Percentiles rank a stretch among this genome's conserved stretches.
Conservation (phyloP, 1,140 invertebrate genomes). For the Centruroides sculpturatus region DNA sequence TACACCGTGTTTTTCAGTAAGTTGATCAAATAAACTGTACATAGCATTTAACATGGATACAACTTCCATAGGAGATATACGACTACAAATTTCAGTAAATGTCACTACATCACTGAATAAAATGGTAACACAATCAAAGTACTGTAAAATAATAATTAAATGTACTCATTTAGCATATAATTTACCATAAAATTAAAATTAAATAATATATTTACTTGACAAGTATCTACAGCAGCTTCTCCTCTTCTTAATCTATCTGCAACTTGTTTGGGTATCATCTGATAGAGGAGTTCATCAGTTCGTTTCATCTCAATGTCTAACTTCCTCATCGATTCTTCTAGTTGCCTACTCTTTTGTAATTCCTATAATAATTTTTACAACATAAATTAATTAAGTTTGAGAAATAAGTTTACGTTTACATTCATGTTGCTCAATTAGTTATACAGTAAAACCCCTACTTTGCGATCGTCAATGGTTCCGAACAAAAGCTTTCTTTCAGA, state of each 20-base stretch:
- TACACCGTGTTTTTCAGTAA: constrained; percentile 79
- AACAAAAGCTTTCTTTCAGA: no score
- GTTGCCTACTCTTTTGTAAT: constrained; percentile 86
- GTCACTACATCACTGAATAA: constrained; percentile 92
- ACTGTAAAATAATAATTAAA: constrained; percentile 32
- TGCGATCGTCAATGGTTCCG: not conserved
- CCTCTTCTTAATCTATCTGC: constrained; percentile 80
- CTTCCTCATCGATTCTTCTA: constrained; percentile 92
- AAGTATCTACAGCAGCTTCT: constrained; percentile 85
- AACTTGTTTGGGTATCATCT: constrained; percentile 97
- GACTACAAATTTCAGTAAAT: constrained; percentile 87
- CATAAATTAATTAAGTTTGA: not conserved
- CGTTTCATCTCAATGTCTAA: constrained; percentile 89
- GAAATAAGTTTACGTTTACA: no score
- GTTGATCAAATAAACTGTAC: constrained; percentile 80
- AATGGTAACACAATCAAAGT: constrained; percentile 82
- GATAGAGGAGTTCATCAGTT: constrained; percentile 88
- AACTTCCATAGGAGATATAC: constrained; percentile 86
- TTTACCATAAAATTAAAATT: not conserved
- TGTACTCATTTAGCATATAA: not conserved
- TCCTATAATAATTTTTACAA: constrained; percentile 36
- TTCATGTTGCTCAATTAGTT: no score
- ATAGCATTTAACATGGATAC: constrained; percentile 82
- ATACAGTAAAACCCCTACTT: not conserved
- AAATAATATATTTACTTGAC: constrained; percentile 50